Base-by-base conservation (phyloP, 2,113 vertebrate species). In the Irena cyanogastra region DNA sequence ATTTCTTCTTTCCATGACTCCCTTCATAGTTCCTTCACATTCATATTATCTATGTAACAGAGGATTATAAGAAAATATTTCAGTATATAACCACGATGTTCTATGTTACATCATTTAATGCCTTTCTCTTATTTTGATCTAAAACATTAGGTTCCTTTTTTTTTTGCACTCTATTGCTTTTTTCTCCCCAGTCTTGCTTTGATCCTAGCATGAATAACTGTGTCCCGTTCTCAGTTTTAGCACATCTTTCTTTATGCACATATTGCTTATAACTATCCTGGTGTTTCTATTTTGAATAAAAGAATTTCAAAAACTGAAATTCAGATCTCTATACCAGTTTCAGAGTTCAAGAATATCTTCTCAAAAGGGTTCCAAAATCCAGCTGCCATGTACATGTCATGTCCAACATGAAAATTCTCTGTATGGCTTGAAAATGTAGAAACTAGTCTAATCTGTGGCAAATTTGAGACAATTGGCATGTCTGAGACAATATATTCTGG, bases 141-240 rank as follows among this genome's bases (percentile, higher is more conserved):
- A 74, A 86, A 94, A 23, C 2, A 8, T 77, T n/a, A 26, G 4
- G 6, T 37, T 76, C 5, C 6, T 42, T 30, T 81, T 84, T 14
- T 41, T n/a, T 82, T 61, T 2, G 1, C 6, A 6, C 2, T 91
- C 4, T 26, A 22, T 26, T 3, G 1, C 1, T 53, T 83, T 87
- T 65, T 49, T 11, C 19, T 5, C 6, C 41, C 14, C 59, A 8
- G 64, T 75, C 49, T 82, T 71, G 6, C 31, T 84, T 95, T 76
- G 44, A 42, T 60, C 31, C 11, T 68, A 27, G 5, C 39, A 42
- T 16, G 14, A 80, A 49, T 69, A 76, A 17, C 30, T 68, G 9
- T 26, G 13, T 50, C 3, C 11, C 16, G 2, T 84, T 16, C 22
- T 15, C 39, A 63, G 2, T 63, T 81, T 77, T 50, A 61, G 2